Conservation (phyloP, 2,797 vertebrate species). For the Aphelocoma californica region DNA sequence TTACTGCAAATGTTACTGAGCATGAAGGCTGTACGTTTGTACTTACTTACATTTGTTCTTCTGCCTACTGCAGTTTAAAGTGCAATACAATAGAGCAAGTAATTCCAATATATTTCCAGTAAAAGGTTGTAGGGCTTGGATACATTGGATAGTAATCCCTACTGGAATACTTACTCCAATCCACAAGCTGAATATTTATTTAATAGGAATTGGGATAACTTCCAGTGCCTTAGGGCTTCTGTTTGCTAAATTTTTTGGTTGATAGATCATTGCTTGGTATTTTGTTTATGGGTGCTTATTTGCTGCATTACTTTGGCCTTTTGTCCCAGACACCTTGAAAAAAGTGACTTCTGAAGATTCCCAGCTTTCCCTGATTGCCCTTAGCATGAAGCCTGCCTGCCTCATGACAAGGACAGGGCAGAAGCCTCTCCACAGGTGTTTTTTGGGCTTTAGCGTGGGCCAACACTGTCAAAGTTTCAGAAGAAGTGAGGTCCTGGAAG, state of each 20-base stretch:
- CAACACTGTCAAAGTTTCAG: neutral
- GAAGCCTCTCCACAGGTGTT: neutral
- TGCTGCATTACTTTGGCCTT: neutral
- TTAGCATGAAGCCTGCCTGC: fast-evolving
- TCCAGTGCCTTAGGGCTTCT: neutral
- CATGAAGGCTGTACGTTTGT: neutral
- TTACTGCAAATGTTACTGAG: neutral
- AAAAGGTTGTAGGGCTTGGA: neutral
- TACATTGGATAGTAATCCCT: neutral
- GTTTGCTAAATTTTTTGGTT: neutral
- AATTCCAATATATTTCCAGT: neutral
- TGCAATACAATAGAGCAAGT: neutral
- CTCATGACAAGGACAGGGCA: fast-evolving
- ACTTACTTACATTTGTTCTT: neutral
- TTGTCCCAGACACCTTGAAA: neutral
- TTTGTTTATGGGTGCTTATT: fast-evolving
- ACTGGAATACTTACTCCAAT: neutral
- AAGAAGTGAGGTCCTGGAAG: neutral
- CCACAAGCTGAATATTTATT: neutral
- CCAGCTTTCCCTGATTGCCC: neutral
- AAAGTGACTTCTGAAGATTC: neutral
- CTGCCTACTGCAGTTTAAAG: neutral
- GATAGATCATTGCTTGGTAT: neutral
- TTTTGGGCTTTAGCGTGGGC: neutral
- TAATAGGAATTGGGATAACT: neutral